Conservation (phyloP, 2,888 invertebrate genomes). For the Ethmia dodecea region DNA sequence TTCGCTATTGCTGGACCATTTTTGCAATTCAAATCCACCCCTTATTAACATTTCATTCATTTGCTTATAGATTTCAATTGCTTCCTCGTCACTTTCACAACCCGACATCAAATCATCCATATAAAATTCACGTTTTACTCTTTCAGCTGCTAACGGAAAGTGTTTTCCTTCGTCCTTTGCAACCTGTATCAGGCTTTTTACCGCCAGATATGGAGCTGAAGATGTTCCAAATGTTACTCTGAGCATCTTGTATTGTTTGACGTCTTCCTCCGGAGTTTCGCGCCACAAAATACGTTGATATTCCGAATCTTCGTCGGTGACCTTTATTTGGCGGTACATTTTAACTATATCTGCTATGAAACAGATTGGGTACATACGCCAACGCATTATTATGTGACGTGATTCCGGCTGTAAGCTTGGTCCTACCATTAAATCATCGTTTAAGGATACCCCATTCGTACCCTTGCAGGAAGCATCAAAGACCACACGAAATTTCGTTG, state of each 20-base stretch:
- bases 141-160: neutral
- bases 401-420: conserved; percentile 10
- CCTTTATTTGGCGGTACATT: conserved; percentile 11
- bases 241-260: conserved; percentile 4
- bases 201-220: conserved; percentile 8
- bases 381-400: conserved; percentile 9
- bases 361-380: conserved; percentile 9
- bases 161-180: neutral
- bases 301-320: conserved; percentile 4
- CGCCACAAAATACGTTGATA: conserved; percentile 12
- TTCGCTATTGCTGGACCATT: conserved; percentile 6
- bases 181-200: conserved; percentile 7
- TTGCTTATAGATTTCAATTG: neutral
- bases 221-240: conserved; percentile 12
- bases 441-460: conserved; percentile 10
- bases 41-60: conserved; percentile 2
- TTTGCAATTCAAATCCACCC: conserved; percentile 8
- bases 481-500: conserved; percentile 9
- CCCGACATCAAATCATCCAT: conserved; percentile 7
- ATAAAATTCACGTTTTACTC: conserved; percentile 5
- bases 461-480: conserved; percentile 14
- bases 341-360: conserved; percentile 9
- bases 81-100: conserved; percentile 2
- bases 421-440: conserved; percentile 10
- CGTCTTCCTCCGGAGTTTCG: neutral